Percentiles rank a stretch among this genome's conserved stretches.
phyloP scores from a whole-genome alignment of 2,888 invertebrate genomes.

The Phyllotreta cruciferae region DNA sequence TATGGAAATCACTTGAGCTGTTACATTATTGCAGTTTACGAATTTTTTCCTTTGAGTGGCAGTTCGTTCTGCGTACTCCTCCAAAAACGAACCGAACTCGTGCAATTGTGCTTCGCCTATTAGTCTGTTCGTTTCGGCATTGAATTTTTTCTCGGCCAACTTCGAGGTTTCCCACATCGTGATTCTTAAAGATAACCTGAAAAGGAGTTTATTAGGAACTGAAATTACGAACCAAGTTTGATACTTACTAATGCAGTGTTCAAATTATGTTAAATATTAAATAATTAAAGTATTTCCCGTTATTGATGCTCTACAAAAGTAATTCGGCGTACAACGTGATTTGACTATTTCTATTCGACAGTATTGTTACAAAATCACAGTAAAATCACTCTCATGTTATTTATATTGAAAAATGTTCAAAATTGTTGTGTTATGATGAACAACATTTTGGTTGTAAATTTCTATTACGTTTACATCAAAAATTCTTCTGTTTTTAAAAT shows the following conservation, averaged over 20 bases:
- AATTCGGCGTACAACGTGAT: no score
- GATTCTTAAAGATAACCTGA: not conserved
- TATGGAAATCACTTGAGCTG: conserved; percentile 43
- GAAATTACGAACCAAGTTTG: no score
- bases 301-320: not conserved
- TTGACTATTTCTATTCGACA: no score
- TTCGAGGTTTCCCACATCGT: conserved; percentile 55
- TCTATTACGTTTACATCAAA: no score
- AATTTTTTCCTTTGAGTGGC: conserved; percentile 53
- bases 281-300: conserved; percentile 4
- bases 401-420: no score
- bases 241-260: no score
- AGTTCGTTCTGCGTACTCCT: conserved; percentile 57
- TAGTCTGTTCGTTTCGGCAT: conserved; percentile 59
- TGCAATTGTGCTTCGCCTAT: conserved; percentile 65
- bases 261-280: not conserved
- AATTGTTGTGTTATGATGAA: no score
- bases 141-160: conserved; percentile 55
- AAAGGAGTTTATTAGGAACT: not conserved
- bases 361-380: no score
- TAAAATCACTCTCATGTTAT: no score
- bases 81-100: conserved; percentile 64
- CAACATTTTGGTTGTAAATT: no score
- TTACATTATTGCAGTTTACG: conserved; percentile 45
- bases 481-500: no score